Base-by-base conservation (phyloP, 2,888 invertebrate species). In the Piscicola geometra region DNA sequence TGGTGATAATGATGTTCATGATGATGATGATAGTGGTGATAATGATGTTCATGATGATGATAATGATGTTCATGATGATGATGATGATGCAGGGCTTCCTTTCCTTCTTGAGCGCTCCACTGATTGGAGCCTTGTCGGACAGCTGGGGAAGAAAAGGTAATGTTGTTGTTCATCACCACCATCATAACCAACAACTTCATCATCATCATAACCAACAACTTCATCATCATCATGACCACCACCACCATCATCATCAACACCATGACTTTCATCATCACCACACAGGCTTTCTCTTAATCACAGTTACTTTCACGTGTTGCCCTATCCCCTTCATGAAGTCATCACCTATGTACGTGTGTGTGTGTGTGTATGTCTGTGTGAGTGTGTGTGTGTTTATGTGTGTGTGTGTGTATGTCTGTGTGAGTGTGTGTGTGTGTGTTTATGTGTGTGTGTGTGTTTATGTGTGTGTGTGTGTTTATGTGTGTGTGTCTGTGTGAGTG, bases 271-370 rank as follows among this genome's bases (percentile, higher is more conserved):
- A 9, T 41, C 41, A 5, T 41, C 41, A 9, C 15, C 5, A 18
- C n/a, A n/a, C 41, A 41, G 41, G 41, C 41, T 41, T 41, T 15
- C 78, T 80, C 56, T 71, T 80, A 21, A 74, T 99, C 83, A 97
- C 98, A 71, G 97, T 98, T 83, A 94, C 97, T 87, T 97, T 97
- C 88, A 99, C 99, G 56, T 99, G 99, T 88, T 92, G 93, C 81
- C 99, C 99, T 75, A 98, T 99, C 85, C 99, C 99, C 75, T 89
- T 99, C 78, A 97, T 99, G 94, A 94, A 93, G 83, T 92, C 99
- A 85, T 98, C 97, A 88, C 95, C 98, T 70, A 98, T 94, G 94
- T 89, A 82, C 84, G 87, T 83, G 75, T 3, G n/a, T n/a, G n/a
- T n/a, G n/a, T n/a, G n/a, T n/a, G n/a, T n/a, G n/a, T n/a, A n/a